These are phyloP conservation scores for Shargacucullia verbasci DNA, from an alignment of 2,888 invertebrate species.

Conservation along the genomic window DNA sequence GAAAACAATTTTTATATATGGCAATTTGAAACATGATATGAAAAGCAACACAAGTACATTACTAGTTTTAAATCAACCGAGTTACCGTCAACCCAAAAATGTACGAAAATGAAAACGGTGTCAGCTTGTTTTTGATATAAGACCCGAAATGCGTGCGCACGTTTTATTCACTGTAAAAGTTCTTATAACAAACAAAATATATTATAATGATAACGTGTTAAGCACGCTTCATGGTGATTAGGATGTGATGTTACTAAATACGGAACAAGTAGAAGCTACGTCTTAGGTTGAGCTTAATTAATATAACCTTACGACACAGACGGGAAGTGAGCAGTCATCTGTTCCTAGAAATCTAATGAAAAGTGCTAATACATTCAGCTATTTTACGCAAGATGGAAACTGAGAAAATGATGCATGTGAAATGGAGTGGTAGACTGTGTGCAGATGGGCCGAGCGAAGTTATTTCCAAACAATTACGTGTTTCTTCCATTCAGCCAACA, in stretches of 20 bases:
- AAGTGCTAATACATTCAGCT: constrained; percentile 10
- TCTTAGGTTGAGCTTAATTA: constrained; percentile 12
- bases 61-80: too few relatives aligned
- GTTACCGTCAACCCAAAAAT: too few relatives aligned
- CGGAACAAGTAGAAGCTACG: neutral
- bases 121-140: too few relatives aligned
- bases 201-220: too few relatives aligned
- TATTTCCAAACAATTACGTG: neutral
- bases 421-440: constrained; percentile 8
- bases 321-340: constrained; percentile 30
- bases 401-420: constrained; percentile 10
- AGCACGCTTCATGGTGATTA: neutral
- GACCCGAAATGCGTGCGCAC: too few relatives aligned
- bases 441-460: neutral
- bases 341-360: constrained; percentile 21
- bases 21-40: too few relatives aligned
- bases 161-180: too few relatives aligned
- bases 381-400: constrained; percentile 21
- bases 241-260: neutral
- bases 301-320: constrained; percentile 23
- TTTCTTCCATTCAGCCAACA: too few relatives aligned
- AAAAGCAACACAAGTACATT: too few relatives aligned
- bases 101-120: too few relatives aligned
- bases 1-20: too few relatives aligned
- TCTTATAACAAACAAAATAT: too few relatives aligned